Conservation (phyloP, 2,888 invertebrate species). For the Macaria liturata region DNA sequence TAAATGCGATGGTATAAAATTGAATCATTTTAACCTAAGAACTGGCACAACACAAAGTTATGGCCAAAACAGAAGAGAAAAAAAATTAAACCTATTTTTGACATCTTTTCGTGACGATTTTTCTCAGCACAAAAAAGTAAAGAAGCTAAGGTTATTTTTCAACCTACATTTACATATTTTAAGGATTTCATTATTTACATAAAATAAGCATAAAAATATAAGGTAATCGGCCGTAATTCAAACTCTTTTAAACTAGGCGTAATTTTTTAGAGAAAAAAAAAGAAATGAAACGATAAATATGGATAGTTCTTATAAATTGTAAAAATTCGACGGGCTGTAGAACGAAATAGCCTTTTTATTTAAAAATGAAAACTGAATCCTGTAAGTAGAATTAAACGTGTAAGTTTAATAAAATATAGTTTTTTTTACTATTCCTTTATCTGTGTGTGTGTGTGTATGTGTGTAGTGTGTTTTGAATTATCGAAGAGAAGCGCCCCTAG, state of each 20-base stretch:
- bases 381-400: conserved; percentile 76
- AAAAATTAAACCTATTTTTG: no score
- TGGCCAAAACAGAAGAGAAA: no score
- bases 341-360: conserved; percentile 57
- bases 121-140: no score
- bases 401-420: conserved; percentile 67
- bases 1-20: no score
- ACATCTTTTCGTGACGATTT: no score
- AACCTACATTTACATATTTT: conserved; percentile 19
- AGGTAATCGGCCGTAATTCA: conserved; percentile 51
- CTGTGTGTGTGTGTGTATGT: neutral
- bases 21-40: no score
- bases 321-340: conserved; percentile 65
- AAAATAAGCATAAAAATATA: no score
- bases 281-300: conserved; percentile 6
- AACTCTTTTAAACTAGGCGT: conserved; percentile 54
- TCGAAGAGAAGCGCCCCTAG: no score
- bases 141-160: conserved; percentile 5
- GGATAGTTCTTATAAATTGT: conserved; percentile 34
- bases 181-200: conserved; percentile 11
- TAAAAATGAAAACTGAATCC: conserved; percentile 52
- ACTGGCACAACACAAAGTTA: no score
- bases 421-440: neutral
- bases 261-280: conserved; percentile 55
- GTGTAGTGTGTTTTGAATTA: no score